A percentile compares a stretch with the other conserved stretches of the same genome.
phyloP scores from a whole-genome alignment of 2,888 invertebrate species.

The Mimas tiliae region DNA sequence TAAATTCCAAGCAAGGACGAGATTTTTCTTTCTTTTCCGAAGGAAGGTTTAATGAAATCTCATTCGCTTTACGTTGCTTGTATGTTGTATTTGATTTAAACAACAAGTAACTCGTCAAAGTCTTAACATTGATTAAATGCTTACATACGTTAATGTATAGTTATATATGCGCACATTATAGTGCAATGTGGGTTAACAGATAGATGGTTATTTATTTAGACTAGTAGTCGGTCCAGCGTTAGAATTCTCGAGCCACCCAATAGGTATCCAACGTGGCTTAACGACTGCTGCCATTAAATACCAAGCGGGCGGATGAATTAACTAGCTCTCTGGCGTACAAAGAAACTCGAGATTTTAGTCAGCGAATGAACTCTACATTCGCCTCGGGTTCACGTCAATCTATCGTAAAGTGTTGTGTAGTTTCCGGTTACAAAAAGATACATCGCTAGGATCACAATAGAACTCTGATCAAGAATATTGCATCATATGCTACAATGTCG shows the following conservation, averaged over 20 bases:
- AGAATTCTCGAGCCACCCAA: conserved; percentile 3
- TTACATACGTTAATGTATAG: not conserved
- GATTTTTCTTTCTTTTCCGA: conserved; percentile 63
- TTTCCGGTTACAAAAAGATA: no score
- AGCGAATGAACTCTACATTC: not conserved
- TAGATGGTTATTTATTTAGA: conserved; percentile 12
- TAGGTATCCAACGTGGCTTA: conserved; percentile 9
- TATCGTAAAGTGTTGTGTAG: not conserved
- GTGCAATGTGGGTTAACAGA: not conserved
- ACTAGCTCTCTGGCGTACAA: conserved; percentile 1
- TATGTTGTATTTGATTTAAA: conserved; percentile 25
- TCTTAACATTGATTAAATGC: conserved; percentile 11
- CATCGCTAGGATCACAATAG: no score
- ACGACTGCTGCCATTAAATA: conserved; percentile 12
- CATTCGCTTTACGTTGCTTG: conserved; percentile 55
- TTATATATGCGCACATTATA: not conserved
- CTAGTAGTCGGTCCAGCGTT: not conserved
- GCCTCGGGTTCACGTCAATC: not conserved
- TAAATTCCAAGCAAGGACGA: conserved; percentile 72
- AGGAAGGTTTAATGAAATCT: conserved; percentile 70
- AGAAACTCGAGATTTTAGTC: conserved; percentile 12
- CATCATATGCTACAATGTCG: no score
- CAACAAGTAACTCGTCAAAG: conserved; percentile 9
- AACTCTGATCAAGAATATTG: no score
- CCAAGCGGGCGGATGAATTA: conserved; percentile 8